phyloP scores from a whole-genome alignment of 1,140 invertebrate species.

The Berghia stephanieae region DNA sequence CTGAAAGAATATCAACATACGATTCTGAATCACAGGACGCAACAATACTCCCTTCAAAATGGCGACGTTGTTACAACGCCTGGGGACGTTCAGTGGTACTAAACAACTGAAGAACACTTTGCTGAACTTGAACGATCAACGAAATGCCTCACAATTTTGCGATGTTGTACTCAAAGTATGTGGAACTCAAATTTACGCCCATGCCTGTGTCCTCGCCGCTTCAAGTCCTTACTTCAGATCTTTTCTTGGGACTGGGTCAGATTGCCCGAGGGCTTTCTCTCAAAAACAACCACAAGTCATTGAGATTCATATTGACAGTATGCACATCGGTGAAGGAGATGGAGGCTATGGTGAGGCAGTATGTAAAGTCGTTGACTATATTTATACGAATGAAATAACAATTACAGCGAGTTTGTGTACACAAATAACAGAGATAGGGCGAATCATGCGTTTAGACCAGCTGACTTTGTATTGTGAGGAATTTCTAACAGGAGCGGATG shows the following conservation, averaged over 20 bases:
- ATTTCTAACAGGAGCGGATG: constrained; percentile 39
- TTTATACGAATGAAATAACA: constrained; percentile 61
- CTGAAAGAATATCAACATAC: not conserved
- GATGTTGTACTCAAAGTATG: constrained; percentile 64
- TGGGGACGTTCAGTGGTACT: constrained; percentile 39
- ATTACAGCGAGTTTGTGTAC: constrained; percentile 44
- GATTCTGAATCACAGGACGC: not conserved
- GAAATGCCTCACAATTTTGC: constrained; percentile 58
- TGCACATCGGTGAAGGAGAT: constrained; percentile 39
- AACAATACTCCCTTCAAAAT: constrained; percentile 48
- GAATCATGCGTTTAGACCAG: constrained; percentile 56
- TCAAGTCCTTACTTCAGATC: constrained; percentile 64
- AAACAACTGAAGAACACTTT: constrained; percentile 43
- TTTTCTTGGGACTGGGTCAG: constrained; percentile 53
- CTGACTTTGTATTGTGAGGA: constrained; percentile 49
- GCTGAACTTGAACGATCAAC: constrained; percentile 54
- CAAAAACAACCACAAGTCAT: constrained; percentile 63
- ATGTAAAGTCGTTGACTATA: constrained; percentile 60
- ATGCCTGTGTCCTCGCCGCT: constrained; percentile 66
- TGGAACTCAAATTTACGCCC: constrained; percentile 59
- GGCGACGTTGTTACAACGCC: constrained; percentile 31
- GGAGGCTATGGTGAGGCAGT: constrained; percentile 55
- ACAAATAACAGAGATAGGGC: constrained; percentile 60
- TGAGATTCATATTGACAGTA: constrained; percentile 62
- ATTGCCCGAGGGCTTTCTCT: constrained; percentile 56